Evolutionary conservation across 35 echinoderm and acorn worm species (phyloP).

Genomic region (Ophiothrix spiculata): DNA sequence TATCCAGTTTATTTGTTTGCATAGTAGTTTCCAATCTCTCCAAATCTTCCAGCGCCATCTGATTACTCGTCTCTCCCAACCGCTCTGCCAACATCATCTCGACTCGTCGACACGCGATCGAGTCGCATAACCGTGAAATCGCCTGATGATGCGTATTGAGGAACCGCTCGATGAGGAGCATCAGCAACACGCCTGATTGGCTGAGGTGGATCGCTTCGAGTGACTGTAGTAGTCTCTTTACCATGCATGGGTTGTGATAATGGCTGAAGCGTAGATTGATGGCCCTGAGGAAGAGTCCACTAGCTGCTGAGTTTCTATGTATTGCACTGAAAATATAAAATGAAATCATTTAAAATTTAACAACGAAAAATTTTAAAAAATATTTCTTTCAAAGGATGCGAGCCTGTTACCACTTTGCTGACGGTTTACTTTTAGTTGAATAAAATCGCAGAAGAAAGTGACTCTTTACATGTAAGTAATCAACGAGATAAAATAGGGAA

Average conservation of each 20-base stretch:
- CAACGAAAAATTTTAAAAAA: no score
- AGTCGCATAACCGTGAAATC: constrained; percentile 50
- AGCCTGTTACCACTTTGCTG: no score
- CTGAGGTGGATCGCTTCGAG: constrained; percentile 84
- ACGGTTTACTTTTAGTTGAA: no score
- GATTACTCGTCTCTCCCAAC: constrained; percentile 36
- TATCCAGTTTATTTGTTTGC: constrained; percentile 42
- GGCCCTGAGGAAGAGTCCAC: constrained; percentile 82
- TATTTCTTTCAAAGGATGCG: no score
- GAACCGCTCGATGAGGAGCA: constrained; percentile 73
- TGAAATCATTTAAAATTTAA: no score
- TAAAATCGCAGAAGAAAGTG: no score
- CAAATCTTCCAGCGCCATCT: constrained; percentile 68
- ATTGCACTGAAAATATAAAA: constrained; percentile 70
- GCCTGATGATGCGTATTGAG: constrained; percentile 67
- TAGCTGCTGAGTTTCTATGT: constrained; percentile 92
- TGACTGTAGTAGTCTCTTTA: constrained; percentile 69
- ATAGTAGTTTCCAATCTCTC: constrained; percentile 54
- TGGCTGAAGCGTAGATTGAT: constrained; percentile 71
- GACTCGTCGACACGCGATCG: constrained; percentile 67
- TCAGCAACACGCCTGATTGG: constrained; percentile 78
- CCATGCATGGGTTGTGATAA: constrained; percentile 66
- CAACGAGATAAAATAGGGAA: no score
- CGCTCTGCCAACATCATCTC: constrained; percentile 96
- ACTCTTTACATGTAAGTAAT: no score